Percentiles rank a stretch among this genome's conserved stretches.
Evolutionary conservation across 2,113 vertebrate species (phyloP).

Genomic region (Microtus ochrogaster): DNA sequence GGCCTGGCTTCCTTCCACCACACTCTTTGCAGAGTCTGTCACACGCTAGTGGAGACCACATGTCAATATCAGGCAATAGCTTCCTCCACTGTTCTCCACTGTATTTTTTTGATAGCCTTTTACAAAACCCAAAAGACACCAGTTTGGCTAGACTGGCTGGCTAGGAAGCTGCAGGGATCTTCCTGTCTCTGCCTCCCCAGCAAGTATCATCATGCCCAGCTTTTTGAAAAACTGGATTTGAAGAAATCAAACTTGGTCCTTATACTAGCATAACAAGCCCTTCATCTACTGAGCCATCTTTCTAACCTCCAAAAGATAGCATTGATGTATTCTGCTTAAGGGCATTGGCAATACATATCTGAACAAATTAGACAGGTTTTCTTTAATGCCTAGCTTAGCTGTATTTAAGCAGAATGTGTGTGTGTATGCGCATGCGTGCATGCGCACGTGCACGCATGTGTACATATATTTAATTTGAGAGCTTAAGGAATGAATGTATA

Average conservation of each 20-base stretch:
- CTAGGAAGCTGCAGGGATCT: not conserved
- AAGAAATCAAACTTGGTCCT: not conserved
- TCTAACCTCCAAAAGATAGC: not conserved
- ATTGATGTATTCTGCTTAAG: not conserved
- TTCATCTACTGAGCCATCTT: not conserved
- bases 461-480: not conserved
- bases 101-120: not conserved
- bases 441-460: accelerated
- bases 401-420: not conserved
- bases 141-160: not conserved
- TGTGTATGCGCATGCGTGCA: too few species aligned
- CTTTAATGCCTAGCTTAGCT: not conserved
- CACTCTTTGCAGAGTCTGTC: not conserved
- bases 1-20: not conserved
- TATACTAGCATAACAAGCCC: not conserved
- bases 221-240: not conserved
- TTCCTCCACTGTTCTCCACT: not conserved
- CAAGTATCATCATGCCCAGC: not conserved
- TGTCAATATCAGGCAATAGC: not conserved
- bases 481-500: not conserved
- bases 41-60: not conserved
- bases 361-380: not conserved
- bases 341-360: too few species aligned
- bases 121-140: not conserved
- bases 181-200: not conserved